Evolutionary conservation across 2,888 invertebrate genomes (phyloP), one percentile per base, ranked within the genome.

Genomic region (Himalopsyche tibetana): DNA sequence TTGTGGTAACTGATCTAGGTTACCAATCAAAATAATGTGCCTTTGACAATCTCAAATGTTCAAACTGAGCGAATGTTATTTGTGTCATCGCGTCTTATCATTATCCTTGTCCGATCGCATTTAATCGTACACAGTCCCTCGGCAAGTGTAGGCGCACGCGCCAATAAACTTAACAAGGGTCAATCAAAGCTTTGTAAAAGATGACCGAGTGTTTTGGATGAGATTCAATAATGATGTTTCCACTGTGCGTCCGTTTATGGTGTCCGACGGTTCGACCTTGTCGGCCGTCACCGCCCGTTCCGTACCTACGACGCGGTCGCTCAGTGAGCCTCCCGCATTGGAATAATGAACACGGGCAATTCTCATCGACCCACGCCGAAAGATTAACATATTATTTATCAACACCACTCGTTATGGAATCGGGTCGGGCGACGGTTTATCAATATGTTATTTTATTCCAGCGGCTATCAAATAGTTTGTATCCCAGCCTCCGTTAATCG

Each of bases 391-490:
- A 63, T 63, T 63, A 63, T 63, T 63, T 63, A 63, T 63, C 63
- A 63, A 63, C 63, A 63, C 63, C 63, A 63, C 63, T 63, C 63
- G 19, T 63, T 63, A 63, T 63, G 63, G 63, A 63, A 63, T 63
- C 63, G 28, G 63, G 63, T 63, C 63, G 63, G 28, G 63, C 63
- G n/a, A 11, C 63, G 63, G 19, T 63, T 63, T 63, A 63, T 63
- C 63, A 63, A 63, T 63, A 63, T 28, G 19, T 9, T 63, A 28
- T 63, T 63, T 51, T 51, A 51, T 51, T 51, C 51, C 51, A 51
- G 15, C 51, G 15, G 5, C 51, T 15, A 51, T 51, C 51, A 51
- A 51, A 51, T 12, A 51, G 12, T 51, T 51, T 51, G 5, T 15
- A 4, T 8, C 12, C 15, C 15, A 3, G 15, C 51, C 12, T 15